phyloP scores from a whole-genome alignment of 2,113 vertebrate species.

The Ivindomyrus marchei region DNA sequence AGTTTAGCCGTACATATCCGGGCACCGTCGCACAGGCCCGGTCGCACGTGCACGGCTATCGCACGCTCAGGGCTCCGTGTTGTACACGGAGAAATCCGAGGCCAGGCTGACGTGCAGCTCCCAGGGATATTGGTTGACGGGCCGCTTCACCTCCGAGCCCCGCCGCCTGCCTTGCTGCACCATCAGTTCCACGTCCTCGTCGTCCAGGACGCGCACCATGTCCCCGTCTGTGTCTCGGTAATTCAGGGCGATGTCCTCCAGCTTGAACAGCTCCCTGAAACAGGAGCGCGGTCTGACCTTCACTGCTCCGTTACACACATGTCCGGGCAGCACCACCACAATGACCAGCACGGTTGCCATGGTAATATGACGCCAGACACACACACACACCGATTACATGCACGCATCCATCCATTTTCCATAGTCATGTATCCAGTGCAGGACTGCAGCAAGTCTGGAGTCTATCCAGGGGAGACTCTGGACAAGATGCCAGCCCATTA shows the following conservation, averaged over 20 bases:
- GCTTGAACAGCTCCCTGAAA: conserved; percentile 70
- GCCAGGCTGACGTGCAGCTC: conserved; percentile 71
- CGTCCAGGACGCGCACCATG: conserved; percentile 73
- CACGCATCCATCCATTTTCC: not conserved
- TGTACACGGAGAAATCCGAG: conserved; percentile 73
- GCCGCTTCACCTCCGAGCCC: conserved; percentile 45
- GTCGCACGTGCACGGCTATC: not conserved
- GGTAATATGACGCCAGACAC: not conserved
- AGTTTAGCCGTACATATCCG: not conserved
- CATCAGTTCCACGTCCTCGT: conserved; percentile 82
- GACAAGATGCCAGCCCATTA: not conserved
- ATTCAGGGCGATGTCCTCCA: conserved; percentile 73
- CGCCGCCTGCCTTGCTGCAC: conserved; percentile 54
- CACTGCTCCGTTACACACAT: not conserved
- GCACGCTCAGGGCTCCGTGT: conserved; percentile 42
- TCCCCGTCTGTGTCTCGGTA: conserved; percentile 79
- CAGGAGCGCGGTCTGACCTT: not conserved
- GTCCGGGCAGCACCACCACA: not conserved
- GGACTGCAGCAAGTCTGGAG: not conserved
- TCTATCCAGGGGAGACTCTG: not conserved
- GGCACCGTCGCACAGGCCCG: not conserved
- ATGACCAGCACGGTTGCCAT: not conserved
- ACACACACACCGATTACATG: not conserved
- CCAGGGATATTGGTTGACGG: conserved; percentile 78
- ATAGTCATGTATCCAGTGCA: not conserved